A percentile compares a stretch with the other conserved stretches of the same genome.
These are phyloP conservation scores for Entelurus aequoreus DNA, from an alignment of 2,113 vertebrate genomes.

Conservation along the genomic window DNA sequence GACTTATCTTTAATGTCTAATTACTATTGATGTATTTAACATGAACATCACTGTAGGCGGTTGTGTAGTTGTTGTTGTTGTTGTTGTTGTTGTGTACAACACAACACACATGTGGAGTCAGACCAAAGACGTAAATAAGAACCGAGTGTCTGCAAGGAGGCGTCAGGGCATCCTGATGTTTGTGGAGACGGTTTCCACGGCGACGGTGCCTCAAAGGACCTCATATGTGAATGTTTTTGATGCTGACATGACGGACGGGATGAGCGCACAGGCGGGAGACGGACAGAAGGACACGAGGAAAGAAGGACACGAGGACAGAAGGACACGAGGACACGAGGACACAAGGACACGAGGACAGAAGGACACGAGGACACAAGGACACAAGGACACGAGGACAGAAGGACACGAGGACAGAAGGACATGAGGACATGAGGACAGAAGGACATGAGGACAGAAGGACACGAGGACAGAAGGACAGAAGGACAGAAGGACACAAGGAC, in stretches of 20 bases:
- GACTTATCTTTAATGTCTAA: neutral
- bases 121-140: neutral
- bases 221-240: neutral
- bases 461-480: neutral
- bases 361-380: no score
- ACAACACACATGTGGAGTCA: neutral
- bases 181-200: slow-evolving; percentile 36
- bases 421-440: slow-evolving; percentile 4
- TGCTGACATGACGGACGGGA: no score
- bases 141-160: neutral
- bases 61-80: neutral
- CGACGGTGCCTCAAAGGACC: slow-evolving; percentile 26
- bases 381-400: slow-evolving; percentile 41
- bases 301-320: slow-evolving; percentile 15
- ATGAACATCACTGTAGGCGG: neutral
- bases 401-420: neutral
- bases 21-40: neutral
- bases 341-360: no score
- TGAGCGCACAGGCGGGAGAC: no score
- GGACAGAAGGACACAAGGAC: slow-evolving; percentile 8
- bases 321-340: slow-evolving; percentile 31
- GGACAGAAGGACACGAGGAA: neutral
- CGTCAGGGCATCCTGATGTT: neutral
- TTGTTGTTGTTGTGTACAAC: neutral
- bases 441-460: slow-evolving; percentile 39